Evolutionary conservation across 2,113 vertebrate genomes (phyloP), one percentile per base, ranked within the genome.

Genomic region (Tragelaphus buxtoni): DNA sequence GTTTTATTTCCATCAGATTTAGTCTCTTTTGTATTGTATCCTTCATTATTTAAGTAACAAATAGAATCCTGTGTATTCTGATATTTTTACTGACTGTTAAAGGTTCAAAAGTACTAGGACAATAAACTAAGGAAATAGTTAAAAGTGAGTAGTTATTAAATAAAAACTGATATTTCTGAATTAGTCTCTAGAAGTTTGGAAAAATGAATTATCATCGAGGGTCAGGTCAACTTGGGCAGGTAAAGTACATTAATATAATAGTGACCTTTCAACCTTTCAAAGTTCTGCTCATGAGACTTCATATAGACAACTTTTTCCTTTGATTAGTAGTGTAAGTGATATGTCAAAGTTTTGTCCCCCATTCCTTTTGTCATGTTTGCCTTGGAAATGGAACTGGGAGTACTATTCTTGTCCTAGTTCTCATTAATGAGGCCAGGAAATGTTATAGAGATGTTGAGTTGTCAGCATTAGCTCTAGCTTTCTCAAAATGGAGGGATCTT

Each of bases 61-160:
- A 35, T 47, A 93, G 17, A 77, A 72, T 53, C 20, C 45, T 26
- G 2, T 18, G 53, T 84, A 55, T 86, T 22, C 1, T 63, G 83
- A 32, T 95, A 47, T 20, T 91, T 96, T 94, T 96, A n/a, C 58
- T 91, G 42, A 51, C n/a, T 91, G 58, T 91, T 69, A 42, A 32
- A 83, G 89, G 22, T 39, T 26, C 20, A 91, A 88, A 97, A 81
- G 63, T 85, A 45, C 4, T n/a, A 69, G 24, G n/a, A n/a, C 11
- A 88, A 22, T 26, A 58, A 69, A 65, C 17, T 14, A 69, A 82
- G 32, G 9, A 94, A 86, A 56, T 76, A 42, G 28, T 88, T 89
- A 58, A 85, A 77, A 61, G 30, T 76, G 65, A 90, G 49, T 89
- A 60, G 18, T 86, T 95, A 81, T 82, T 72, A 85, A 69, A 85